A percentile compares a stretch with the other conserved stretches of the same genome.
Conservation (phyloP, 2,113 vertebrate species). For the Otolemur garnettii region DNA sequence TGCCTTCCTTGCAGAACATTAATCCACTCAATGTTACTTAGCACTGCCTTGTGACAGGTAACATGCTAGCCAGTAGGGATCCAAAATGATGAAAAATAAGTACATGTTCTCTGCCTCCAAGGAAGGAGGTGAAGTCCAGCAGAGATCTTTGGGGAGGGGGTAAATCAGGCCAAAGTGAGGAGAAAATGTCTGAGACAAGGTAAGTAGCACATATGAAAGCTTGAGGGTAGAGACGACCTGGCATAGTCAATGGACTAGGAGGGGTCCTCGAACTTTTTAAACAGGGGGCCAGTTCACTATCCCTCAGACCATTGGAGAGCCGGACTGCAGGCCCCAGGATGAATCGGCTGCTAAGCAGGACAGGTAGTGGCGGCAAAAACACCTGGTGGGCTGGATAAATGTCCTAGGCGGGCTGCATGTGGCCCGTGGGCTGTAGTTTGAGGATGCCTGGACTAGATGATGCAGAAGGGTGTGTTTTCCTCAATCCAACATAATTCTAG, state of each 20-base stretch:
- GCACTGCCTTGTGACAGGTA: neutral
- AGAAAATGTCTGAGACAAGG: neutral
- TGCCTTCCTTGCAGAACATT: neutral
- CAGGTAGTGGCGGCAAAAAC: no score
- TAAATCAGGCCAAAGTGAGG: neutral
- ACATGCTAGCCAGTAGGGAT: neutral
- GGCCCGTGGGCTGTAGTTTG: no score
- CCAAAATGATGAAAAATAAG: neutral
- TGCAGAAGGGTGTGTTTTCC: neutral
- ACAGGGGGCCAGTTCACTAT: no score
- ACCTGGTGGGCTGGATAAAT: no score
- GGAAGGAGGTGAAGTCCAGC: neutral
- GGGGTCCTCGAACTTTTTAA: no score
- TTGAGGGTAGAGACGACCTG: neutral
- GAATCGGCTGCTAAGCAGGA: no score
- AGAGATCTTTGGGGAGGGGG: neutral
- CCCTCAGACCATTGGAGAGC: no score
- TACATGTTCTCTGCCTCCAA: neutral
- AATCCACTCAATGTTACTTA: neutral
- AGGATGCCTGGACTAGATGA: neutral
- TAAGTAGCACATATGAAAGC: neutral
- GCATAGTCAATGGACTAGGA: neutral
- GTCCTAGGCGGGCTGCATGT: no score
- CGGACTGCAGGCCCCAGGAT: no score
- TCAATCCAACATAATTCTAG: neutral